Percentiles rank a stretch among this genome's conserved stretches.
Evolutionary conservation across 2,113 vertebrate genomes (phyloP).

Genomic region (Onychorhynchus coronatus): DNA sequence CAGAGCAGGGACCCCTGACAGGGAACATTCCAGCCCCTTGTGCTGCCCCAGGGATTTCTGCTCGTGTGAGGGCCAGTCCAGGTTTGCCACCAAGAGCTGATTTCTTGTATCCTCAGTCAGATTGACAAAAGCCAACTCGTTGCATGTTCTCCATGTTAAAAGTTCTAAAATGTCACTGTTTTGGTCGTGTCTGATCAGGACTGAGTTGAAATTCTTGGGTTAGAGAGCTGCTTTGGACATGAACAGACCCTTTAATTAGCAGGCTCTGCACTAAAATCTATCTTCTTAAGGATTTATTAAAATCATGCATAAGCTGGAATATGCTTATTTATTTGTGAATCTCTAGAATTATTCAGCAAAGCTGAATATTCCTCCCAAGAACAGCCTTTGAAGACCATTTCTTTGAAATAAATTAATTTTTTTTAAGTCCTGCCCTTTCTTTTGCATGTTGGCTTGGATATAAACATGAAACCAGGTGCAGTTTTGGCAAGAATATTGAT

Average conservation of each 20-base stretch:
- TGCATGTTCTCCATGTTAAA: background rate
- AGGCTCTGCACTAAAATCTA: background rate
- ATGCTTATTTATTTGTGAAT: background rate
- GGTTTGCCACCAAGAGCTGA: background rate
- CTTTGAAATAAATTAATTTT: background rate
- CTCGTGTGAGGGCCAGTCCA: fast-evolving
- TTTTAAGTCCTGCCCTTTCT: background rate
- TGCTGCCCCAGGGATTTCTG: too few species aligned
- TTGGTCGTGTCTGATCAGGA: background rate
- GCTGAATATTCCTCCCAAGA: background rate
- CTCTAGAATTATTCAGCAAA: background rate
- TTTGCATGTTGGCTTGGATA: background rate
- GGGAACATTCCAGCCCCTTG: too few species aligned
- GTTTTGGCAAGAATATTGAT: background rate
- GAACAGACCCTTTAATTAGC: background rate
- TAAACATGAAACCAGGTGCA: background rate
- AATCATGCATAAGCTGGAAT: background rate
- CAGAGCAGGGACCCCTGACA: background rate
- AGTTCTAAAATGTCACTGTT: background rate
- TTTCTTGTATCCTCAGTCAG: background rate
- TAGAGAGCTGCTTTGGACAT: background rate
- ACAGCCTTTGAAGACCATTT: background rate
- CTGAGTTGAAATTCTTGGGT: background rate
- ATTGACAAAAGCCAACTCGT: background rate
- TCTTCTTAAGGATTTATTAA: background rate